Percentiles rank a stretch among this genome's conserved stretches.
phyloP scores from a whole-genome alignment of 2,113 vertebrate genomes.

The Pangasianodon hypophthalmus region DNA sequence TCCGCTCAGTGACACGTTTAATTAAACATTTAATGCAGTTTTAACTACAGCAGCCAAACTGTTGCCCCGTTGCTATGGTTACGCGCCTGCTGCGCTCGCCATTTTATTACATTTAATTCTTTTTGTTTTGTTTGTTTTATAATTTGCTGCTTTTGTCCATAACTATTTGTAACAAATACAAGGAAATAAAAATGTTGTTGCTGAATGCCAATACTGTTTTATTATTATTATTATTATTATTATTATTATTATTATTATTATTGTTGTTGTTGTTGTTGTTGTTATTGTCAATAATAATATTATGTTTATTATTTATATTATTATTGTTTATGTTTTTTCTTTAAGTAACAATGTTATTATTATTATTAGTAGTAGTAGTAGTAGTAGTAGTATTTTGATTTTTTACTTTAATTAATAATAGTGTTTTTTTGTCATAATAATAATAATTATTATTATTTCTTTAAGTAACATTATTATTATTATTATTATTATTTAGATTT shows the following conservation, averaged over 20 bases:
- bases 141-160: not conserved
- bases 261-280: too few species aligned
- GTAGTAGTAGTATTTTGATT: too few species aligned
- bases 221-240: not conserved
- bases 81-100: slow-evolving; percentile 21
- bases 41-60: not conserved
- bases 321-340: too few species aligned
- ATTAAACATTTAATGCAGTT: not conserved
- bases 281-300: not conserved
- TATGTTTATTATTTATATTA: not conserved
- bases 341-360: too few species aligned
- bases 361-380: not conserved
- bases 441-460: not conserved
- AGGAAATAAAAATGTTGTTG: too few species aligned
- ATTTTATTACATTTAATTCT: not conserved
- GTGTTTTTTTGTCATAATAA: too few species aligned
- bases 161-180: not conserved
- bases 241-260: not conserved
- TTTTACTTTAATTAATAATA: too few species aligned
- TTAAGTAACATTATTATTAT: not conserved
- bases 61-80: slow-evolving; percentile 67
- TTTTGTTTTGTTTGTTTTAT: too few species aligned
- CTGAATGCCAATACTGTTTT: not conserved
- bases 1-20: too few species aligned
- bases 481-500: not conserved